Evolutionary conservation across 2,113 vertebrate species (phyloP).

Genomic region (Gobio gobio): DNA sequence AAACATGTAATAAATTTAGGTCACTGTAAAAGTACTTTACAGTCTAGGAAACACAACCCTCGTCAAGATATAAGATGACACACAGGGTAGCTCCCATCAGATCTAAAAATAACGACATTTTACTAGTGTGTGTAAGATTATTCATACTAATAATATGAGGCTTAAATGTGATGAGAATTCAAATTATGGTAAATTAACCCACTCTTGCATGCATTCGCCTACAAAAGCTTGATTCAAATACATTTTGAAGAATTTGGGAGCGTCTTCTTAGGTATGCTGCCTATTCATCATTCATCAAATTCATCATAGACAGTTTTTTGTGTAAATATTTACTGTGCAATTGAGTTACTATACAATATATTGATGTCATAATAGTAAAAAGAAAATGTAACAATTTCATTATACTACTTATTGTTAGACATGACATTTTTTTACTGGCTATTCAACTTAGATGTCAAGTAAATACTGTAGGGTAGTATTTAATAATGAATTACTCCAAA

Average conservation of each 20-base stretch:
- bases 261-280: too few species aligned
- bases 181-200: not conserved
- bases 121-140: conserved; percentile 16
- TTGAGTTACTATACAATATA: not conserved
- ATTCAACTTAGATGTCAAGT: not conserved
- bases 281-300: too few species aligned
- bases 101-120: conserved; percentile 54
- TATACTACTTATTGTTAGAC: not conserved
- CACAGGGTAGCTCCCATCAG: conserved; percentile 2
- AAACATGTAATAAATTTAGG: not conserved
- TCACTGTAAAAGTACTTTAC: conserved; percentile 16
- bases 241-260: not conserved
- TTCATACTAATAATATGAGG: conserved; percentile 24
- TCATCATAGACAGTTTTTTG: not conserved
- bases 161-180: not conserved
- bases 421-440: not conserved
- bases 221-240: not conserved
- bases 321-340: not conserved
- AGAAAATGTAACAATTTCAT: not conserved
- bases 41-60: conserved; percentile 4
- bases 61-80: conserved; percentile 21
- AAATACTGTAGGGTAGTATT: not conserved
- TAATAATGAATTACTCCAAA: not conserved
- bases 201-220: not conserved
- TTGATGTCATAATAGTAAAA: not conserved